Conservation (phyloP, 1,140 invertebrate species). For the Battus philenor region DNA sequence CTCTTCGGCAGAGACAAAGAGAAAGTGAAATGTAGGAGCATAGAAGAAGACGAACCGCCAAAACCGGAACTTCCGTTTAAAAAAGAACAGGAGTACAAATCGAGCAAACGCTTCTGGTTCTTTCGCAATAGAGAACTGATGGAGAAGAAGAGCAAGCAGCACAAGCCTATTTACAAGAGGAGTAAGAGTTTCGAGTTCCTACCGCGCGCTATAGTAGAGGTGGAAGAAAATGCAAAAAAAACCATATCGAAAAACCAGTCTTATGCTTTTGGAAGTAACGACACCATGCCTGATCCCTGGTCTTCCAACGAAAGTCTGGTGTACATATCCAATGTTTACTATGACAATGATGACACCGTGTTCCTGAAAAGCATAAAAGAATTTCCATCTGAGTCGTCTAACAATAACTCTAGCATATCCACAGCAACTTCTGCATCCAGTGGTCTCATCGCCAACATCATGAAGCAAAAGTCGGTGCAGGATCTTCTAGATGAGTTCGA, state of each 20-base stretch:
- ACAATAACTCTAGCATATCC: conserved; percentile 46
- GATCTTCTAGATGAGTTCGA: conserved; percentile 59
- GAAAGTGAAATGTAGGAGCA: conserved; percentile 45
- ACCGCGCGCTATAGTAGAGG: conserved; percentile 42
- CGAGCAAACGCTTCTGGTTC: conserved; percentile 60
- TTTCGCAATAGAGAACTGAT: conserved; percentile 48
- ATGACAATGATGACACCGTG: conserved; percentile 51
- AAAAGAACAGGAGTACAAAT: conserved; percentile 42
- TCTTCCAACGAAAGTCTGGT: conserved; percentile 50
- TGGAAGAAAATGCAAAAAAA: conserved; percentile 22
- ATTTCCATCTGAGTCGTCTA: conserved; percentile 39
- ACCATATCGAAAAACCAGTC: conserved; percentile 38
- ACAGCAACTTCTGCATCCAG: conserved; percentile 38
- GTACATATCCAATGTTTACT: conserved; percentile 48
- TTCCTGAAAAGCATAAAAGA: conserved; percentile 58
- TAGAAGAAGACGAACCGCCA: conserved; percentile 36
- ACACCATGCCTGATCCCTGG: conserved; percentile 42
- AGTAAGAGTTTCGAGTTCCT: conserved; percentile 70
- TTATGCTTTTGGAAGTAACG: conserved; percentile 48
- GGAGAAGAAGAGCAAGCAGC: conserved; percentile 34
- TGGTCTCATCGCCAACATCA: conserved; percentile 42
- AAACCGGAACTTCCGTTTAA: conserved; percentile 15
- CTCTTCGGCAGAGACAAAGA: conserved; percentile 58
- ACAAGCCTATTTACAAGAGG: conserved; percentile 47
- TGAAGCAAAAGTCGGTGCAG: conserved; percentile 52